A percentile compares a stretch with the other conserved stretches of the same genome.
phyloP scores from a whole-genome alignment of 1,140 invertebrate genomes.

The Ceratosolen fusciceps region DNA sequence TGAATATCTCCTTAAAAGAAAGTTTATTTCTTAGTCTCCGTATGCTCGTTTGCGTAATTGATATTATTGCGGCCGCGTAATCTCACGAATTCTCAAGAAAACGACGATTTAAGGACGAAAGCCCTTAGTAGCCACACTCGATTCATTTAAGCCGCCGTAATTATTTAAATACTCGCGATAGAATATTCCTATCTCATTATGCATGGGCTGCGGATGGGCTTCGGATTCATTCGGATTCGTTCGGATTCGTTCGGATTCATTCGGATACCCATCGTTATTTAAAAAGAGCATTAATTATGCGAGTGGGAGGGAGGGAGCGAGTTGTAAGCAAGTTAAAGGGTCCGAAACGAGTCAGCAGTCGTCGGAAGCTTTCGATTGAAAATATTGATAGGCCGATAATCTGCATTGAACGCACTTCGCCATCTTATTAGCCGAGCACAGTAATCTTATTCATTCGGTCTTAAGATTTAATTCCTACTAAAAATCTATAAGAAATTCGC shows the following conservation, averaged over 20 bases:
- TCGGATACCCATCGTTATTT: neutral
- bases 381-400: neutral
- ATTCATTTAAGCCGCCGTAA: no score
- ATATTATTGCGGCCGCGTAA: neutral
- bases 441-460: neutral
- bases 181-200: constrained; percentile 10
- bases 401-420: neutral
- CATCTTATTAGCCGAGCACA: neutral
- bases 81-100: constrained; percentile 17
- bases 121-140: constrained; percentile 5
- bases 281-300: no score
- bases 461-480: no score
- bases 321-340: no score
- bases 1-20: no score
- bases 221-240: no score
- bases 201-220: no score
- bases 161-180: constrained; percentile 14
- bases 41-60: no score
- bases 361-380: neutral
- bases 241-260: no score
- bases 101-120: constrained; percentile 8
- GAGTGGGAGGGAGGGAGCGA: no score
- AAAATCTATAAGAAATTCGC: no score
- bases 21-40: no score
- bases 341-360: neutral